Percentiles rank a stretch among this genome's conserved stretches.
Conservation (phyloP, 1,140 invertebrate species). For the Lasioglossum baleicum region DNA sequence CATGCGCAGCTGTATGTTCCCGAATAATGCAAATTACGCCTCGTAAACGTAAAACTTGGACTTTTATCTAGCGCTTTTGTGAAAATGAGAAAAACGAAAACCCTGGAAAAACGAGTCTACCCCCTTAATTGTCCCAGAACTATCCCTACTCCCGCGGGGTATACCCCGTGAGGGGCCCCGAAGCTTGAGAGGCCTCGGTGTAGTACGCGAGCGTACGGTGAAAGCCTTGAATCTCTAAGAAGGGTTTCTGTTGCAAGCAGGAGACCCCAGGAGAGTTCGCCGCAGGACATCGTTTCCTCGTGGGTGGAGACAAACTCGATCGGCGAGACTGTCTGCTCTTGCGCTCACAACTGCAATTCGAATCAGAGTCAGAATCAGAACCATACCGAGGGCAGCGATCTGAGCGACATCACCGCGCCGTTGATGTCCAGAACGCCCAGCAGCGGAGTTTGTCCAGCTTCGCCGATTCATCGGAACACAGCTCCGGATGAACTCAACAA, state of each 20-base stretch:
- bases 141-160: no score
- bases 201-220: no score
- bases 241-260: constrained; percentile 27
- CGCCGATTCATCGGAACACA: constrained; percentile 74
- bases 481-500: constrained; percentile 75
- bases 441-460: constrained; percentile 76
- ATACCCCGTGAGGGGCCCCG: no score
- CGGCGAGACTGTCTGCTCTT: constrained; percentile 56
- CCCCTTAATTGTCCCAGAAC: no score
- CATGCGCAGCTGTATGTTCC: no score
- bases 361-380: constrained; percentile 34
- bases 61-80: no score
- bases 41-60: no score
- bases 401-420: constrained; percentile 74
- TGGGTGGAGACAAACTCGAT: constrained; percentile 63
- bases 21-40: no score
- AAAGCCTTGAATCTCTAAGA: not conserved
- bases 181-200: no score
- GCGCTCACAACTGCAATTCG: constrained; percentile 47
- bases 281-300: constrained; percentile 61
- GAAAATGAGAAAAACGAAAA: no score
- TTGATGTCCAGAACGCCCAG: constrained; percentile 75
- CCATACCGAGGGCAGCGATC: constrained; percentile 71
- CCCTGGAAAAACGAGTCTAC: no score
- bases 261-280: constrained; percentile 60